Evolutionary conservation across 23 tunicate genomes (phyloP).

Genomic region (Aplidium turbinatum): DNA sequence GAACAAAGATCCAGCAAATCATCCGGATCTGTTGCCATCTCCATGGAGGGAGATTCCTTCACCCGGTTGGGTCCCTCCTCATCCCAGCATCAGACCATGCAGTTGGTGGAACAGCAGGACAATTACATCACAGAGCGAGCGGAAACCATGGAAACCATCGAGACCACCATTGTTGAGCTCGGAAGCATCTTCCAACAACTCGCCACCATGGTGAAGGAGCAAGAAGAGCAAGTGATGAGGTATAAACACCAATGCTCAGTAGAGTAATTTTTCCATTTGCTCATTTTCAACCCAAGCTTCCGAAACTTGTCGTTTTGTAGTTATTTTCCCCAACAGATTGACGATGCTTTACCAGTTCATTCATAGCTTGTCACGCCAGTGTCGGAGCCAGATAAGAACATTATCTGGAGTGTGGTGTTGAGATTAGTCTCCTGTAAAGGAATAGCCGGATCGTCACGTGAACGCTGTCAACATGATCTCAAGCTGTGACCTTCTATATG

Average conservation of each 20-base stretch:
- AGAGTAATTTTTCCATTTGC: too few relatives aligned
- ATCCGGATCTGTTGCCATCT: conserved; percentile 52
- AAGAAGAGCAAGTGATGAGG: conserved; percentile 91
- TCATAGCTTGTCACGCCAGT: too few relatives aligned
- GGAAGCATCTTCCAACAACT: conserved; percentile 88
- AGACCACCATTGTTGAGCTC: conserved; percentile 90
- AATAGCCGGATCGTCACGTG: too few relatives aligned
- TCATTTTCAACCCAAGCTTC: too few relatives aligned
- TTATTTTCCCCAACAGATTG: too few relatives aligned
- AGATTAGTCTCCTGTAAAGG: too few relatives aligned
- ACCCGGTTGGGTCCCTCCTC: neutral
- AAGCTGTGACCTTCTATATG: too few relatives aligned
- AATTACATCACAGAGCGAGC: conserved; percentile 85
- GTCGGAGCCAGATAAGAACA: too few relatives aligned
- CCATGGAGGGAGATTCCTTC: conserved; percentile 48
- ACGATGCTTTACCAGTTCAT: too few relatives aligned
- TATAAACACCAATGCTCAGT: conserved; percentile 18
- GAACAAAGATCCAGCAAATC: conserved; percentile 58
- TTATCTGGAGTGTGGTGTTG: too few relatives aligned
- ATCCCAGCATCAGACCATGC: conserved; percentile 54
- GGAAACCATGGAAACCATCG: conserved; percentile 94
- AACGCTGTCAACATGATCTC: too few relatives aligned
- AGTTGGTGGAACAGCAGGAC: conserved; percentile 85
- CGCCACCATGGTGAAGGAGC: conserved; percentile 95
- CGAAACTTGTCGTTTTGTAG: too few relatives aligned